Evolutionary conservation across 2,797 vertebrate genomes (phyloP), one percentile per base, ranked within the genome.

Genomic region (Pangasius djambal): DNA sequence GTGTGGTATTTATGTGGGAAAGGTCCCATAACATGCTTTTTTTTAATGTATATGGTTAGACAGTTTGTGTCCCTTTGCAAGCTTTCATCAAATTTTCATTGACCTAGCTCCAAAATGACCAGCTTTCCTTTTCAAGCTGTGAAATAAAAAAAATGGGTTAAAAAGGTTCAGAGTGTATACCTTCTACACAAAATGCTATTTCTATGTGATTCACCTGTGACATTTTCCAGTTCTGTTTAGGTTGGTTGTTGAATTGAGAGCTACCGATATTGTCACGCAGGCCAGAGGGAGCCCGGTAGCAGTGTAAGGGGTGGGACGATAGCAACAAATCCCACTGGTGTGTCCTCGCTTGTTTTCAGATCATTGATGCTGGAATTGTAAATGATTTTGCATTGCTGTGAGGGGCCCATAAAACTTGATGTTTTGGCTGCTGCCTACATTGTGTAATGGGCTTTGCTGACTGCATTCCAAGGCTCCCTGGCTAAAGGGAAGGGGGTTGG

Each of bases 381-480:
- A 86, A 84, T 88, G 90, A 65, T 91, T 89, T 88, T 89, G 90
- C 83, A 87, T 82, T 90, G 85, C 89, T 75, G 72, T 40, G 86
- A 88, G 85, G 75, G 77, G 77, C 81, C 79, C 72, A 86, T 90
- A 88, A 91, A 92, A 87, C 88, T 87, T 90, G 90, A 87, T 92
- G 87, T 90, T 90, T 89, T 90, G 88, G 88, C 89, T 91, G 72
- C 85, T 86, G 88, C 85, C 70, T 92, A 88, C 69, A 88, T 90
- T 91, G 91, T 89, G 89, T 91, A 92, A 92, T 91, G 86, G 89
- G 89, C 52, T 88, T 90, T 86, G 69, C 78, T 86, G 88, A 88
- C 87, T 92, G 90, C 92, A 91, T 91, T 92, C 88, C 89, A 89
- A 90, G 88, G 85, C 78, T 87, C 74, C 59, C 59, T 74, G 70